Base-by-base conservation (phyloP, 2,113 vertebrate species). In the Dromiciops gliroides region DNA sequence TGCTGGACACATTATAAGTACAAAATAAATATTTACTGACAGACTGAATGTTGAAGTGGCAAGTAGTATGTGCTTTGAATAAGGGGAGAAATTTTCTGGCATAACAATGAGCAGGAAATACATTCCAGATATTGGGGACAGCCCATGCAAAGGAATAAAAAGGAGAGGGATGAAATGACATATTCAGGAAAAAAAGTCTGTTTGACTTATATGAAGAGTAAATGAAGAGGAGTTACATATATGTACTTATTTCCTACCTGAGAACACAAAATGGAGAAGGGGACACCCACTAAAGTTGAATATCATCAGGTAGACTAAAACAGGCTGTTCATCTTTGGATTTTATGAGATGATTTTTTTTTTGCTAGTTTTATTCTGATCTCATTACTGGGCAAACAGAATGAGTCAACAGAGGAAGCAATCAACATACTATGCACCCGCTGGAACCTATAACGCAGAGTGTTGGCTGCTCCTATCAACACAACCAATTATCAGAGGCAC, bases 321-420 rank as follows among this genome's bases (percentile, higher is more conserved):
- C 50, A 47, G 47, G 37, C 89, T 96, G 83, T 75, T 92, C n/a
- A 56, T 97, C 90, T 97, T 97, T 97, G 93, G 92, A 96, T 96
- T 98, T 98, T 97, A 97, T 97, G 92, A 97, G 91, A 94, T 98
- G 95, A 95, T 1, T 88, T 97, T 98, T 98, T 83, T 97, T 97
- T 93, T 97, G 95, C 93, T 96, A 92, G 94, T 97, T 98, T 97
- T 92, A 95, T 97, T 98, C 98, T n/a, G 1, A 90, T 98, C 94
- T 97, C 96, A 96, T 98, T 98, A 97, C 92, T 90, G 90, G 95
- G 94, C 56, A 97, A 97, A 95, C 75, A 96, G 95, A 98, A 97
- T 97, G 92, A 97, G 98, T 96, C 94, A 93, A 96, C 95, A 97
- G 95, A 96, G 95, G 97, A 98, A 97, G 96, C 95, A 97, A 97